phyloP scores from a whole-genome alignment of 2,888 invertebrate genomes.

The Gymnosoma rotundatum region DNA sequence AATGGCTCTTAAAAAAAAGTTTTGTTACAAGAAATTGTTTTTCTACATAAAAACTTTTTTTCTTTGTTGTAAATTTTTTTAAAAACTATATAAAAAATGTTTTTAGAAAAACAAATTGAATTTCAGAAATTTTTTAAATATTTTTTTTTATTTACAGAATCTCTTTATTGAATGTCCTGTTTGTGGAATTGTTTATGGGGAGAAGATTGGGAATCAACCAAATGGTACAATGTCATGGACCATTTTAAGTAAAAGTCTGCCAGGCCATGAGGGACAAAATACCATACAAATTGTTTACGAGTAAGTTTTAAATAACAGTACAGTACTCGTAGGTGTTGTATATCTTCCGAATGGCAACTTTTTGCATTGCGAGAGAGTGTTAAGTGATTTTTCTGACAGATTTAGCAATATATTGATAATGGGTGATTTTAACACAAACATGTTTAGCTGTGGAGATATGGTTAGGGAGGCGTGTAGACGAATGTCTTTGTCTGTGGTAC shows the following conservation, averaged over 20 bases:
- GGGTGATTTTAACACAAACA: no score
- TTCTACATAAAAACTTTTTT: not conserved
- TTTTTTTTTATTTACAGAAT: conserved; percentile 78
- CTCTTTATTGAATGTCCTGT: conserved; percentile 93
- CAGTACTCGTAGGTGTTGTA: no score
- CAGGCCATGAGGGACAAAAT: conserved; percentile 85
- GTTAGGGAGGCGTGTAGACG: no score
- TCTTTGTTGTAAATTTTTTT: not conserved
- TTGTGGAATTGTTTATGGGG: conserved; percentile 92
- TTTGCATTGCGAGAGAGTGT: no score
- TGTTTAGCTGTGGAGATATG: no score
- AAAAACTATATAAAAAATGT: no score
- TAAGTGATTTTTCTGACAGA: no score
- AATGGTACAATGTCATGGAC: conserved; percentile 92
- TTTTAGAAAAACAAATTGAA: not conserved
- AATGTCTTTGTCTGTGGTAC: no score
- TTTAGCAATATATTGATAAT: no score
- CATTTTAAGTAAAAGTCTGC: conserved; percentile 86
- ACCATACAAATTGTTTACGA: conserved; percentile 93
- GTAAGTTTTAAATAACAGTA: no score
- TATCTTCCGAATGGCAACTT: no score
- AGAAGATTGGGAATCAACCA: conserved; percentile 91
- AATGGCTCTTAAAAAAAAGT: not conserved
- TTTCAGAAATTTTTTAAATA: conserved; percentile 11
- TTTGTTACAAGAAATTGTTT: not conserved